Conservation (phyloP, 2,797 vertebrate genomes). For the Sebastes variabilis region DNA sequence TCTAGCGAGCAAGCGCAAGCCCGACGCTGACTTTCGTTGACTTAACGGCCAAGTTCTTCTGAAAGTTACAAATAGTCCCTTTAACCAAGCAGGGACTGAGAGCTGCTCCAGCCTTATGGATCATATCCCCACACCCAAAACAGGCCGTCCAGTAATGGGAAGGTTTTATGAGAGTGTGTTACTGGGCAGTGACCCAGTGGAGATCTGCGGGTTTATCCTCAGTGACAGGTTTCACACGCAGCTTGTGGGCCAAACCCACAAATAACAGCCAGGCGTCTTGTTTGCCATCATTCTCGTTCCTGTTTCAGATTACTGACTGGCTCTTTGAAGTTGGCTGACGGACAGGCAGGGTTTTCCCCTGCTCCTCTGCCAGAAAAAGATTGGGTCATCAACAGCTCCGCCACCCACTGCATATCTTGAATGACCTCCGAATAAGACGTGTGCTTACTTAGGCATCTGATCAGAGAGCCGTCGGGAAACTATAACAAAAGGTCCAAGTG, state of each 20-base stretch:
- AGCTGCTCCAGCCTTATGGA: not conserved
- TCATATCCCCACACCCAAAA: conserved; percentile 1
- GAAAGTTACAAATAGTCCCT: too few species aligned
- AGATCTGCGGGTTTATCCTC: conserved; percentile 69
- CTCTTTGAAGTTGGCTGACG: conserved; percentile 75
- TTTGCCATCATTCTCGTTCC: conserved; percentile 65
- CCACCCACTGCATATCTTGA: conserved; percentile 61
- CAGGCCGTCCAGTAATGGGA: conserved; percentile 15
- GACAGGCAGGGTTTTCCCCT: conserved; percentile 73
- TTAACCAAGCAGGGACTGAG: not conserved
- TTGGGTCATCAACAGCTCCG: conserved; percentile 65
- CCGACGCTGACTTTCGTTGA: too few species aligned
- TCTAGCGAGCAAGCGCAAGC: too few species aligned
- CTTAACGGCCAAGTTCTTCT: too few species aligned
- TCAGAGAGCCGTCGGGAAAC: conserved; percentile 44
- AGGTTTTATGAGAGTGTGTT: conserved; percentile 33
- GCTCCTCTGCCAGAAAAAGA: conserved; percentile 71
- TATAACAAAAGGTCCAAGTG: conserved; percentile 41
- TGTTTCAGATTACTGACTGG: conserved; percentile 73
- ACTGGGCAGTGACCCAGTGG: conserved; percentile 63
- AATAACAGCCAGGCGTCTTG: conserved; percentile 74
- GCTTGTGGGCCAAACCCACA: conserved; percentile 71
- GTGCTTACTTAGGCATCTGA: conserved; percentile 63
- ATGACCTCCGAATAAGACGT: conserved; percentile 56
- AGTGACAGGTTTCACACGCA: conserved; percentile 74